phyloP scores from a whole-genome alignment of 2,888 invertebrate species.

The Drosophila borborema region DNA sequence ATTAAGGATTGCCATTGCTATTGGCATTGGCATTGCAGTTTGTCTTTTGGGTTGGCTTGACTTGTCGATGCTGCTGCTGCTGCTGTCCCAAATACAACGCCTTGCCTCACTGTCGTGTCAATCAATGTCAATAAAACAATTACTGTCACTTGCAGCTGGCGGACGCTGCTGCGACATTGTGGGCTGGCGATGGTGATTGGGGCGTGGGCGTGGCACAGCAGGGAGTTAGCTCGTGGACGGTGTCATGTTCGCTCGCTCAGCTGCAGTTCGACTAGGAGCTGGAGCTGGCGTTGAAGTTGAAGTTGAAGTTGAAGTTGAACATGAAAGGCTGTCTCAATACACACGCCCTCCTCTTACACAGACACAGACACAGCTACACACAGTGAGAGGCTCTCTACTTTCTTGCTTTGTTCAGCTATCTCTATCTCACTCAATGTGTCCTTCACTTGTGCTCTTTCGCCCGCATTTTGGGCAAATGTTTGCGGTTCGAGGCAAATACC shows the following conservation, averaged over 20 bases:
- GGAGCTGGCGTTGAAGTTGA: background rate
- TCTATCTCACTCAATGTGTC: background rate
- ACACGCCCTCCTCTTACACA: constrained; percentile 15
- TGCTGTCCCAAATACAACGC: constrained; percentile 11
- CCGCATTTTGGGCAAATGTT: constrained; percentile 71
- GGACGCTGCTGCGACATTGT: constrained; percentile 21
- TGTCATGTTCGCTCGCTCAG: constrained; percentile 49
- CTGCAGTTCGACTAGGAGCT: constrained; percentile 29
- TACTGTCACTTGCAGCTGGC: constrained; percentile 81
- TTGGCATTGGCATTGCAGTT: constrained; percentile 72
- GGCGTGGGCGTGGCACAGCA: background rate
- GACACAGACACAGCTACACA: background rate
- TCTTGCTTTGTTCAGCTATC: background rate
- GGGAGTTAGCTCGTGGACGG: constrained; percentile 26
- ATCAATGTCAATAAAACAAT: constrained; percentile 84
- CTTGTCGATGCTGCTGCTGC: constrained; percentile 48
- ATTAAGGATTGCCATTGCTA: constrained; percentile 17
- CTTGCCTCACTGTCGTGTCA: constrained; percentile 66
- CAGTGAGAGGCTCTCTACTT: constrained; percentile 1
- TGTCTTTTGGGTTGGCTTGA: constrained; percentile 71
- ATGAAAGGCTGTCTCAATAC: constrained; percentile 39
- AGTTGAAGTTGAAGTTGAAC: constrained; percentile 22
- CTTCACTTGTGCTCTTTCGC: constrained; percentile 4
- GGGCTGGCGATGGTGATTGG: background rate
- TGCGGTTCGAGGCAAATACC: constrained; percentile 64